A percentile compares a stretch with the other conserved stretches of the same genome.
phyloP scores from a whole-genome alignment of 1,140 invertebrate species.

The Macrosteles quadrilineatus region DNA sequence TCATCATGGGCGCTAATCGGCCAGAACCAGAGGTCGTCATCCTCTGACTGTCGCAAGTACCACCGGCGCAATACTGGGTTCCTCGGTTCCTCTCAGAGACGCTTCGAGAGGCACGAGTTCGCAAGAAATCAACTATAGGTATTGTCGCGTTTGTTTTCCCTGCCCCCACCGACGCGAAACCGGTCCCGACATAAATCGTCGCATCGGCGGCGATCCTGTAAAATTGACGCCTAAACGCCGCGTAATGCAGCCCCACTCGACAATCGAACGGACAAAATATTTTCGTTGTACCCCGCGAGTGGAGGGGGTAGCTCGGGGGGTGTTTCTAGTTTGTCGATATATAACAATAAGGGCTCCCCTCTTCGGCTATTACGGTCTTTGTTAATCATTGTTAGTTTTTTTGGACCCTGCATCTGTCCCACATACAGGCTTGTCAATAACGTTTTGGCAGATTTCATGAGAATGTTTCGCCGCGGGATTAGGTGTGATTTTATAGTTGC shows the following conservation, averaged over 20 bases:
- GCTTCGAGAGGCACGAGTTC: too few species aligned
- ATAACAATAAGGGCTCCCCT: slow-evolving; percentile 10
- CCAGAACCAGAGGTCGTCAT: too few species aligned
- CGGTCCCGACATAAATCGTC: neutral
- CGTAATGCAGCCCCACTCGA: neutral
- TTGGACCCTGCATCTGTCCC: slow-evolving; percentile 19
- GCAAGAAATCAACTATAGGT: too few species aligned
- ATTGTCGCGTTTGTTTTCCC: too few species aligned
- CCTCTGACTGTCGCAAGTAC: too few species aligned
- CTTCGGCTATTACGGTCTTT: slow-evolving; percentile 27
- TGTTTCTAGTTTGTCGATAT: slow-evolving; percentile 30
- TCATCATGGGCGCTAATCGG: too few species aligned
- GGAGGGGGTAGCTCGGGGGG: neutral
- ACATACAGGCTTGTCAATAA: slow-evolving; percentile 17
- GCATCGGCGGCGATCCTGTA: neutral
- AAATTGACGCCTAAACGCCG: slow-evolving; percentile 30
- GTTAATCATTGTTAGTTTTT: slow-evolving; percentile 26
- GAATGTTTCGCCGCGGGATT: neutral
- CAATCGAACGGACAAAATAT: slow-evolving; percentile 30
- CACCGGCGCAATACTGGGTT: too few species aligned
- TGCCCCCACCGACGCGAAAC: neutral
- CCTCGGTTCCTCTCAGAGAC: too few species aligned
- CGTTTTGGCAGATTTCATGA: slow-evolving; percentile 15
- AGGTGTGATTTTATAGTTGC: slow-evolving; percentile 1
- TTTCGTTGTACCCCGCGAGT: neutral